phyloP scores from a whole-genome alignment of 1,140 invertebrate species.

The Listronotus bonariensis region DNA sequence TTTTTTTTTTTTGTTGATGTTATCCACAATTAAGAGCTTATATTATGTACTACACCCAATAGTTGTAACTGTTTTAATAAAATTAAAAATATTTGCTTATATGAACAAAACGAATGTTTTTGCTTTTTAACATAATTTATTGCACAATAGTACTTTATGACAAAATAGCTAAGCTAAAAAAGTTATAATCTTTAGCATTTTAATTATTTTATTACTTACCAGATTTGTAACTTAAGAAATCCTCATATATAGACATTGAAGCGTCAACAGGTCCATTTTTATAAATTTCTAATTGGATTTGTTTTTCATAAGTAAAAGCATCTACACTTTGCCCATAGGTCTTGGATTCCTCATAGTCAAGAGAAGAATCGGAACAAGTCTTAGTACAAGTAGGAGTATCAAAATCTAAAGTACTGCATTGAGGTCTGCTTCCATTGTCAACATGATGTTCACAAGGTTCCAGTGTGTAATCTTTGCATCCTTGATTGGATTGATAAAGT shows the following conservation, averaged over 20 bases:
- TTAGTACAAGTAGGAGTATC: conserved; percentile 65
- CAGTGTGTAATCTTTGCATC: conserved; percentile 62
- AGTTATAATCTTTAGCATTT: no score
- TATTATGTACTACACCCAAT: no score
- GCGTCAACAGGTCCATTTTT: conserved; percentile 38
- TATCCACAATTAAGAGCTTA: no score
- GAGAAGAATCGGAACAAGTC: conserved; percentile 62
- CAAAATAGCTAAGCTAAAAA: no score
- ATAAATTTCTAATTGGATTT: conserved; percentile 39
- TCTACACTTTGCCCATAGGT: conserved; percentile 31
- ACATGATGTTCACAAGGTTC: conserved; percentile 68
- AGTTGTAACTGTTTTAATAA: no score
- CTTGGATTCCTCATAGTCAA: conserved; percentile 61
- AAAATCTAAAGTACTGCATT: conserved; percentile 27
- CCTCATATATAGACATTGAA: conserved; percentile 61
- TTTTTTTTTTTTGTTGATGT: no score
- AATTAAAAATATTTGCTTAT: no score
- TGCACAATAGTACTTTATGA: no score
- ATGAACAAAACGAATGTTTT: no score
- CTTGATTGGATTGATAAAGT: conserved; percentile 58
- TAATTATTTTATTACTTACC: conserved; percentile 52
- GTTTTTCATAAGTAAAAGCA: conserved; percentile 3
- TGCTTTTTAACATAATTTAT: no score
- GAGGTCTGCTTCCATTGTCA: conserved; percentile 31
- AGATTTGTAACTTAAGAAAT: conserved; percentile 70